Base-by-base conservation (phyloP, 2,113 vertebrate species). In the Istiophorus platypterus region DNA sequence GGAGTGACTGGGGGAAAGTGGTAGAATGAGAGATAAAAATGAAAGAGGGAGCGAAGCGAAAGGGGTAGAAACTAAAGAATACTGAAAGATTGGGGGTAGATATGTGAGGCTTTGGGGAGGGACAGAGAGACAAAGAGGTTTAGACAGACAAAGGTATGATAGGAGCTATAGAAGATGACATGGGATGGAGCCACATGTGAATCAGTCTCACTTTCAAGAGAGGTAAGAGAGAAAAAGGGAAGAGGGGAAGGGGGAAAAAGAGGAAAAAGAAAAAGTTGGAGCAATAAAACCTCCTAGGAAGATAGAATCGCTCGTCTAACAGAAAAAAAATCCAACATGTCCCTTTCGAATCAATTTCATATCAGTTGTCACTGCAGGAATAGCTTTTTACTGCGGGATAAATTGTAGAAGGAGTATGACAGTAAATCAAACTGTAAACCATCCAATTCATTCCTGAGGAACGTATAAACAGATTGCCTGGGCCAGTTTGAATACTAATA, bases 381-480 rank as follows among this genome's bases (percentile, higher is more conserved):
- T 15, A 67, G 76, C 52, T 59, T 85, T 80, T 72, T 69, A 51
- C 72, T 45, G 29, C 10, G 12, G 67, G 70, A 80, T 75, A 31
- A 75, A 82, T 75, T 39, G 65, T 17, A 3, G 26, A 22, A 69
- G 49, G 75, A 75, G 81, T 62, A 67, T 74, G 71, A 81, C 84
- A 63, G 77, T 70, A 77, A 85, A 84, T 92, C 81, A 88, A 85
- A 81, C 26, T n/a, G 65, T 64, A 86, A 88, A 76, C 77, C 72
- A 76, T 39, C 52, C 59, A 62, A 58, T 87, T 78, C 59, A 65
- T 49, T 11, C 67, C 39, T 0, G 2, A 61, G 63, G 72, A 71
- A 73, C 76, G 63, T 71, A 24, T 54, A 70, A 80, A 74, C 42
- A 63, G 67, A 85, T 86, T 42, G 62, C 68, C 8, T 5, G 22